Evolutionary conservation across 1,140 invertebrate species (phyloP).

Genomic region (Octopus bimaculoides): DNA sequence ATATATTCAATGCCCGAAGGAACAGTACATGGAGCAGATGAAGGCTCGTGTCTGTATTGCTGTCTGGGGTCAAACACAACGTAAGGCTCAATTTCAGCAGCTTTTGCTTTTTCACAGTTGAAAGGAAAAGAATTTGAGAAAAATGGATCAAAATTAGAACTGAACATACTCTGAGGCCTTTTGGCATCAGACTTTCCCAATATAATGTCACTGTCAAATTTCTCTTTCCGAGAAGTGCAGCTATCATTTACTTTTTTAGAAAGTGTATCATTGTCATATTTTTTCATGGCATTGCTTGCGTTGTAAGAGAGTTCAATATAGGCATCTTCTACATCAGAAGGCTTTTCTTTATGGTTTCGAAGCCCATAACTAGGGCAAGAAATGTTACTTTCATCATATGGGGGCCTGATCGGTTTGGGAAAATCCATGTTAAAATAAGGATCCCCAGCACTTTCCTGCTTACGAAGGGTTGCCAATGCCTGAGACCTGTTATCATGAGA

Average conservation of each 20-base stretch:
- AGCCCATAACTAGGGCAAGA: neutral
- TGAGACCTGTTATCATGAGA: conserved; percentile 11
- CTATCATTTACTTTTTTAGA: neutral
- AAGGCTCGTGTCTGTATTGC: neutral
- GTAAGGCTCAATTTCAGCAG: conserved; percentile 6
- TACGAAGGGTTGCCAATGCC: neutral
- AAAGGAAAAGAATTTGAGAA: conserved; percentile 5
- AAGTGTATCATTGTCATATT: neutral
- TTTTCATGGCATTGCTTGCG: neutral
- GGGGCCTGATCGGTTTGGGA: neutral
- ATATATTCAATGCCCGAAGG: neutral
- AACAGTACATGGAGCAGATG: neutral
- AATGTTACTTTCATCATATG: neutral
- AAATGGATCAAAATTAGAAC: conserved; percentile 9
- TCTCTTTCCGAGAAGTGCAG: neutral
- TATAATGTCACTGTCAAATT: neutral
- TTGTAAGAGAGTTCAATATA: conserved; percentile 11
- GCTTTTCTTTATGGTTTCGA: neutral
- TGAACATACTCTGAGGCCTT: neutral
- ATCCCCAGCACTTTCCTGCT: neutral
- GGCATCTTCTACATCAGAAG: neutral
- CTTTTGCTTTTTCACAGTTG: neutral
- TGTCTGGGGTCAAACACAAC: conserved; percentile 2
- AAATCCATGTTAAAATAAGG: neutral
- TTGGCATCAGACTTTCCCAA: neutral